Base-by-base conservation (phyloP, 2,888 invertebrate species). In the Lithophane socia region DNA sequence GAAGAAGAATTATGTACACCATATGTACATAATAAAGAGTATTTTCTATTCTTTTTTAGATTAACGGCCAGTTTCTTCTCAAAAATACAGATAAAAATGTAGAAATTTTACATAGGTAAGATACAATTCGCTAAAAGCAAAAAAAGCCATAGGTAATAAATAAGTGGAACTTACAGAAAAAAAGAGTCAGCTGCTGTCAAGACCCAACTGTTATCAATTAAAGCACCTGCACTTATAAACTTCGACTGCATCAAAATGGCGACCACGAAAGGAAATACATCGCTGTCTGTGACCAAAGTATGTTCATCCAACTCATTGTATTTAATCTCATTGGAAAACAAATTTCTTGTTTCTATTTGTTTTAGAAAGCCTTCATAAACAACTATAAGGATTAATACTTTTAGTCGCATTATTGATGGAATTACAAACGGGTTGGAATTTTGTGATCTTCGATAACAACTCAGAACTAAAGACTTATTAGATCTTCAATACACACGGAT, bases 181-280 rank as follows among this genome's bases (percentile, higher is more conserved):
- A 96, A 88, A 0, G 92, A 86, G 83, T 94, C 94, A 3, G 94
- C 96, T 0, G 92, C 93, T 0, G 96, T 95, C n/a, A 96, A 54
- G 0, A 96, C 93, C 95, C 96, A 96, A 12, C 86, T 90, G 0
- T 93, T 92, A 80, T 92, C 90, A 24, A 96, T 92, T 72, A 96
- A 83, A 0, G 95, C 94, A 3, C 96, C 96, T 4, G 95, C 92
- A 86, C 94, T 92, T 0, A 96, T 42, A 82, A 93, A 96, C 3
- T 81, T 88, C 0, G 91, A 88, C 77, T 92, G 94, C 77, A 90
- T 92, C 85, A 96, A 85, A 66, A 96, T 90, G 3, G 95, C 94
- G 3, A 86, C 95, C 76, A 94, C 91, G n/a, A 94, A 96, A 0
- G 95, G 95, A 84, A 94, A 95, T 0, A 91, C 79, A 54, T 92